Conservation (phyloP, 2,888 invertebrate species). For the Morpho deidamia region DNA sequence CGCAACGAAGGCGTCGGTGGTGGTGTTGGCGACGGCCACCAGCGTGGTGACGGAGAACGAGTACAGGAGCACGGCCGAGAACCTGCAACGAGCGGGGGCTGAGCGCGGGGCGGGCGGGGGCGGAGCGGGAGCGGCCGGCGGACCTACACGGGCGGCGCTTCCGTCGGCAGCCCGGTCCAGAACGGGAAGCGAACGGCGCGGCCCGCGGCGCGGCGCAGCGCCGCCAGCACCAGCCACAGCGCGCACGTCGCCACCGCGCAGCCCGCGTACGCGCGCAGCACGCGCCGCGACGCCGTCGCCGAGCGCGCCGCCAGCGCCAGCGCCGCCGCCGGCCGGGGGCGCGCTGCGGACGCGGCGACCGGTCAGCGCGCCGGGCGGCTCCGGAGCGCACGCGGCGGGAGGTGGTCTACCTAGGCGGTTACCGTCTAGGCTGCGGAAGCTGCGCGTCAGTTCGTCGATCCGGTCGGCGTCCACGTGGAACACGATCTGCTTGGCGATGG, state of each 20-base stretch:
- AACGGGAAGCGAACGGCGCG: conserved; percentile 42
- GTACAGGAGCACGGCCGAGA: conserved; percentile 46
- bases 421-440: conserved; percentile 34
- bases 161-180: conserved; percentile 27
- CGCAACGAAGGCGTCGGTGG: conserved; percentile 67
- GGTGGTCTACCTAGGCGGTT: not conserved
- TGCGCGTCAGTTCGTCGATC: conserved; percentile 33
- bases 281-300: conserved; percentile 35
- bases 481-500: conserved; percentile 56
- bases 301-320: conserved; percentile 45
- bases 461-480: conserved; percentile 40
- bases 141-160: conserved; percentile 18
- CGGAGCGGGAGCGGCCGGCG: not conserved
- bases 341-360: conserved; percentile 11
- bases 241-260: conserved; percentile 53
- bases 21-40: conserved; percentile 67
- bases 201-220: conserved; percentile 33
- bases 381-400: no score
- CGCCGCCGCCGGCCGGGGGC: conserved; percentile 35
- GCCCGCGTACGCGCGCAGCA: conserved; percentile 34
- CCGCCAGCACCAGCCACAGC: conserved; percentile 52
- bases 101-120: not conserved
- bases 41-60: conserved; percentile 62
- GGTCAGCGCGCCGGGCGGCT: no score
- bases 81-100: conserved; percentile 35